Percentiles rank a stretch among this genome's conserved stretches.
Evolutionary conservation across 2,113 vertebrate genomes (phyloP).

Genomic region (Tonatia bakeri): DNA sequence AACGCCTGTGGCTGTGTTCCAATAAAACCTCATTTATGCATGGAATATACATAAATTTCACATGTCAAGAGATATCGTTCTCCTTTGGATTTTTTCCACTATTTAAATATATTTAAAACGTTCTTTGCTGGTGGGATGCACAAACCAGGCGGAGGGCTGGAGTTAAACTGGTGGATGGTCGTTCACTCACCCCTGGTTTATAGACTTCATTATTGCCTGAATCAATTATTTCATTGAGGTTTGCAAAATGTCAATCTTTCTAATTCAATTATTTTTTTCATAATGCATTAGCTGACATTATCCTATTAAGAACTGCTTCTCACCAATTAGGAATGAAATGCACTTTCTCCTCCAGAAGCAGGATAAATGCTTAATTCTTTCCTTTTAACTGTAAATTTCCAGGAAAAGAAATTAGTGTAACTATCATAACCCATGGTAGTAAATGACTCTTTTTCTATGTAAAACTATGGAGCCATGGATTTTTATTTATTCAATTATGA

Average conservation of each 20-base stretch:
- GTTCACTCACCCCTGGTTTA: neutral
- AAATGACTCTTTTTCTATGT: neutral
- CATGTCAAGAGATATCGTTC: neutral
- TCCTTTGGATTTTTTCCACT: neutral
- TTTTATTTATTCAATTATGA: neutral
- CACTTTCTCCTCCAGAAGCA: neutral
- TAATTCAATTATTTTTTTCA: neutral
- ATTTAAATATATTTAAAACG: neutral
- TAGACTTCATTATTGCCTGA: neutral
- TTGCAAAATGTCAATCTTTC: neutral
- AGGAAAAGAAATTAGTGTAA: neutral
- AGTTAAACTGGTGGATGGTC: too few species aligned
- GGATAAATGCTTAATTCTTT: neutral
- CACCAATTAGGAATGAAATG: neutral
- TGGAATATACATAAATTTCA: neutral
- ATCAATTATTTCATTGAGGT: neutral
- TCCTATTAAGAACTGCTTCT: neutral
- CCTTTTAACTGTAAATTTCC: neutral
- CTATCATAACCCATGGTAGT: neutral
- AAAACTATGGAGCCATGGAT: neutral
- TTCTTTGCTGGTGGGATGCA: neutral
- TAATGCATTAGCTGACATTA: neutral
- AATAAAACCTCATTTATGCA: neutral
- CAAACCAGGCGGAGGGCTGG: neutral
- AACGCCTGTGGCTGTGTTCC: neutral